Percentiles rank a stretch among this genome's conserved stretches.
phyloP scores from a whole-genome alignment of 2,113 vertebrate species.

The Hippocampus barbouri region DNA sequence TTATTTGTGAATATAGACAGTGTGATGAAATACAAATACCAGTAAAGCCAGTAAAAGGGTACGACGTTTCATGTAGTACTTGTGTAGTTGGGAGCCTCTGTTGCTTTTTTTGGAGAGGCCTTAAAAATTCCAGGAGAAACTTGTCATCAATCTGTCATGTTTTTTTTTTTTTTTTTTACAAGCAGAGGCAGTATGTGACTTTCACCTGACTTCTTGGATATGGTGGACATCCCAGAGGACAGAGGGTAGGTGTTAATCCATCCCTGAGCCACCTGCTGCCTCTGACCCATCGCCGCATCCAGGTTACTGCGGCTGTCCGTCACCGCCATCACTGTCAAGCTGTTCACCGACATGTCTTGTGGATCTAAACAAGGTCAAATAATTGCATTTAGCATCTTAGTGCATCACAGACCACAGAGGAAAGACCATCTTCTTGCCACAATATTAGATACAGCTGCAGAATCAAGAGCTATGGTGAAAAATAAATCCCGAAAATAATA shows the following conservation, averaged over 20 bases:
- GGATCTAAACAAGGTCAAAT: conserved; percentile 74
- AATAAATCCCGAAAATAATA: background rate
- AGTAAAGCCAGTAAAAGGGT: conserved; percentile 86
- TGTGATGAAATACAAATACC: conserved; percentile 62
- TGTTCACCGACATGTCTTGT: conserved; percentile 82
- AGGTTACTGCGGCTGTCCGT: conserved; percentile 82
- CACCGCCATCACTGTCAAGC: conserved; percentile 72
- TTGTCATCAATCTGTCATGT: background rate
- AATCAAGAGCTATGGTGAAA: background rate
- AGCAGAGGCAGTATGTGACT: background rate
- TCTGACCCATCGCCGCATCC: conserved; percentile 85
- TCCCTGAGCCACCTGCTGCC: conserved; percentile 88
- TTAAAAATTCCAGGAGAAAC: conserved; percentile 52
- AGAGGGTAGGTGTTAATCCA: conserved; percentile 98
- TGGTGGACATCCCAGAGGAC: conserved; percentile 94
- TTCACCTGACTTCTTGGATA: conserved; percentile 96
- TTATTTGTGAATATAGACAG: background rate
- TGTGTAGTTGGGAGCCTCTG: conserved; percentile 91
- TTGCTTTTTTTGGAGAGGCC: conserved; percentile 95
- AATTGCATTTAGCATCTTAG: background rate
- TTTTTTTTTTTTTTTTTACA: background rate
- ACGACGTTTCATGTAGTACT: conserved; percentile 96
- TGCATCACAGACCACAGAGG: background rate
- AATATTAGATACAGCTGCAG: background rate
- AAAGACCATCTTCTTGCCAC: background rate